A percentile compares a stretch with the other conserved stretches of the same genome.
These are phyloP conservation scores for Megaptera novaeangliae DNA, from an alignment of 2,113 vertebrate species.

Conservation along the genomic window DNA sequence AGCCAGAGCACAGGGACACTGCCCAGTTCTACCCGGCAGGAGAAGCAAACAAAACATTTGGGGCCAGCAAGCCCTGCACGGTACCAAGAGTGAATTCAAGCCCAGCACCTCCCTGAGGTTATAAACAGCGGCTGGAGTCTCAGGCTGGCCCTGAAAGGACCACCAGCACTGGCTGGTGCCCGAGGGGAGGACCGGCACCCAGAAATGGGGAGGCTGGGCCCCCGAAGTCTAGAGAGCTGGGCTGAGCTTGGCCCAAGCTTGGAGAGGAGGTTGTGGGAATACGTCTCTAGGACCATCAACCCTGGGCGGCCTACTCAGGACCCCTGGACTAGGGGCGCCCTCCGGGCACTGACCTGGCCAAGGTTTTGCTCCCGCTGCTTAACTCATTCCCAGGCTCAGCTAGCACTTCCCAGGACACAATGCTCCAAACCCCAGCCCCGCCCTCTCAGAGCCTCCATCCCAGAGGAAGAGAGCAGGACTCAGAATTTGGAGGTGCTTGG, in stretches of 20 bases:
- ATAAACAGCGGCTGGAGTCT: neutral
- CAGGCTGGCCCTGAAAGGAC: neutral
- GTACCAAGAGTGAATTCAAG: neutral
- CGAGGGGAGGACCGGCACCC: neutral
- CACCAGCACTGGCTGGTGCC: rapidly evolving
- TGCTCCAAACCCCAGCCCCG: neutral
- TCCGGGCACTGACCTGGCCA: neutral
- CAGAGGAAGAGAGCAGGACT: neutral
- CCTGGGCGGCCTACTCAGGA: neutral
- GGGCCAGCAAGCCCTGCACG: neutral
- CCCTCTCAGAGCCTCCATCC: too few species aligned
- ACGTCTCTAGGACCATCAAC: neutral
- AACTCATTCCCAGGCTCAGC: neutral
- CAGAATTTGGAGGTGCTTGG: neutral
- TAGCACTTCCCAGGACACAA: neutral
- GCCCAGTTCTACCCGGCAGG: neutral
- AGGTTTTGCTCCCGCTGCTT: neutral
- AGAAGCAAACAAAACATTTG: neutral
- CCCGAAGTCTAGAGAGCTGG: rapidly evolving
- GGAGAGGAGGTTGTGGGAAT: neutral
- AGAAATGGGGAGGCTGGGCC: neutral
- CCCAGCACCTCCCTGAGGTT: neutral
- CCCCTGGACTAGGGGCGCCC: neutral
- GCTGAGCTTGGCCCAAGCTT: neutral
- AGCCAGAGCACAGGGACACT: neutral